Evolutionary conservation across 2,888 invertebrate species (phyloP), one percentile per base, ranked within the genome.

Genomic region (Melieria crassipennis): DNA sequence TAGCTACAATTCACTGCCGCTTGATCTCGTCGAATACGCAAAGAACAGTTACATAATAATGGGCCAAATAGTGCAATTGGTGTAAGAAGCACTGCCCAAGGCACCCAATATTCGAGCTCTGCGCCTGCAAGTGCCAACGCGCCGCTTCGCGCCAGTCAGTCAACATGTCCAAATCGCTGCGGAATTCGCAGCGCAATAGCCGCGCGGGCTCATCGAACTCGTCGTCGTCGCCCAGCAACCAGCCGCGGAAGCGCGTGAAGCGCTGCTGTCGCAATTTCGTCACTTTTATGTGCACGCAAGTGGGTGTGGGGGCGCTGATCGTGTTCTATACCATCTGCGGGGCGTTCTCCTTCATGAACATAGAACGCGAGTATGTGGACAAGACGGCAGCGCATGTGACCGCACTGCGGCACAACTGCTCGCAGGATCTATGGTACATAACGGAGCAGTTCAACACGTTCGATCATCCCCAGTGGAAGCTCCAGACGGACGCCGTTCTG

Each of bases 241-340:
- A 90, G 81, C 92, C 92, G 79, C 91, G 93, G 0, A 93, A 93
- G 82, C 92, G 92, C 81, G 90, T 95, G 70, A 94, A 94, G 86
- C 93, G 94, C 82, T 96, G 94, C 84, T 93, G 93, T 80, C 89
- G 96, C 58, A 95, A 95, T 86, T 89, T 95, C 78, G 91, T 94
- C 70, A 94, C 95, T 7, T 96, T 96, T 82, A 96, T 96, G 95
- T 96, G 94, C 88, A 96, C 96, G 7, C 95, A 95, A 89, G 93
- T 94, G 81, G 96, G 96, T 78, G 95, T 96, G 50, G 96, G 95
- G 70, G 95, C 94, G 7, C 88, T 96, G 16, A 93, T 96, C 61
- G 94, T 96, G 4, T 92, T 94, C 76, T 96, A 96, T 84, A 94
- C 96, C 46, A 91, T 96, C 69, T 91, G 95, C 47, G 96, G 96